phyloP scores from a whole-genome alignment of 2,888 invertebrate genomes.

The Gisinianus flammeolus region DNA sequence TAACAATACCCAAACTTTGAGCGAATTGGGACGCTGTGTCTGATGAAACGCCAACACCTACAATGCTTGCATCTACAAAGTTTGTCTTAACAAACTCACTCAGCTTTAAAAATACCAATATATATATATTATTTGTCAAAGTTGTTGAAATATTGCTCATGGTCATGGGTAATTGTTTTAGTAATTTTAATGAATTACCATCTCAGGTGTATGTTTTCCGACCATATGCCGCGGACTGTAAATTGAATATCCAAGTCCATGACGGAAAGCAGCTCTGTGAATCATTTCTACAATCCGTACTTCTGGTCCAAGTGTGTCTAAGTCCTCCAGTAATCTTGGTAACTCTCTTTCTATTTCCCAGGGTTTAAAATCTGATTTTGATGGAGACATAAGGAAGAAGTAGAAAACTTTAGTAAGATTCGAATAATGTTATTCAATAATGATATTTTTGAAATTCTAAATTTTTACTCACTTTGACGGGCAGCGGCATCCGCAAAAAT shows the following conservation, averaged over 20 bases:
- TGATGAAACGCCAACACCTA: slow-evolving; percentile 79
- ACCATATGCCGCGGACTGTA: slow-evolving; percentile 79
- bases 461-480: too few species aligned
- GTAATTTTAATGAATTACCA: too few species aligned
- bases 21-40: slow-evolving; percentile 69
- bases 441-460: too few species aligned
- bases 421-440: too few species aligned
- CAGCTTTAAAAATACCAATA: slow-evolving; percentile 63
- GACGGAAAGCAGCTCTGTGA: slow-evolving; percentile 87
- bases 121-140: not conserved
- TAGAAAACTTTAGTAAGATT: not conserved
- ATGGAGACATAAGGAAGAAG: too few species aligned
- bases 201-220: slow-evolving; percentile 76
- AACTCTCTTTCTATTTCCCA: slow-evolving; percentile 85
- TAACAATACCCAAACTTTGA: slow-evolving; percentile 65
- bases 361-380: too few species aligned
- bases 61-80: slow-evolving; percentile 78
- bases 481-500: too few species aligned
- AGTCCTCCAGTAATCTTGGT: slow-evolving; percentile 74
- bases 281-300: slow-evolving; percentile 72
- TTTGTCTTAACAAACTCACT: slow-evolving; percentile 73
- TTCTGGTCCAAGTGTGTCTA: slow-evolving; percentile 72
- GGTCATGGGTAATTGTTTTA: too few species aligned
- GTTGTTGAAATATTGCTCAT: not conserved
- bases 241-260: slow-evolving; percentile 84